Evolutionary conservation across 2,113 vertebrate species (phyloP).

Genomic region (Halcyon malimbica): DNA sequence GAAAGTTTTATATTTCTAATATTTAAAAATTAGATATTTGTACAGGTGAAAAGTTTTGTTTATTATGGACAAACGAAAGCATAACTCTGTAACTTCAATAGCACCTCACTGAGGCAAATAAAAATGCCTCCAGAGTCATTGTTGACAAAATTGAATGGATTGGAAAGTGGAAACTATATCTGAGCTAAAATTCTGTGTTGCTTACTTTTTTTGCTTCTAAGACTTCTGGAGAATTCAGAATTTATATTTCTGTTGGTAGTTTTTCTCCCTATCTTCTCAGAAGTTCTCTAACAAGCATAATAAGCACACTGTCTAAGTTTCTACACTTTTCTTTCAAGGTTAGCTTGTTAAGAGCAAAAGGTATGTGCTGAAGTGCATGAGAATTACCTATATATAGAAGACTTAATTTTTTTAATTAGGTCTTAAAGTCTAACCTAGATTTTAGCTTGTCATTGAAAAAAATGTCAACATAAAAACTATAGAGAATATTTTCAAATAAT

Average conservation of each 20-base stretch:
- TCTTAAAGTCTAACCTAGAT: background rate
- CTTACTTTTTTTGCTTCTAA: background rate
- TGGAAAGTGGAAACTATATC: background rate
- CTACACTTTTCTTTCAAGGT: background rate
- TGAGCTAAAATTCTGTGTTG: background rate
- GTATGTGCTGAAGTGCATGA: background rate
- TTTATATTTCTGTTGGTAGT: background rate
- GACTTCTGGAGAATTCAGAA: background rate
- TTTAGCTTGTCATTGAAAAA: background rate
- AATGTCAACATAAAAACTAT: rapidly evolving
- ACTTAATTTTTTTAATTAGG: background rate
- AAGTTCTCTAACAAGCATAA: background rate
- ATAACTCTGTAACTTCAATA: background rate
- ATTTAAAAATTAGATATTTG: background rate
- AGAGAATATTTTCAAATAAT: background rate
- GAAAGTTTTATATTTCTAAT: background rate
- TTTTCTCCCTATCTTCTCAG: background rate
- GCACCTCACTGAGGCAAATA: background rate
- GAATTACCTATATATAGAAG: background rate
- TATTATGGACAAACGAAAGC: background rate
- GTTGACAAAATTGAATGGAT: background rate
- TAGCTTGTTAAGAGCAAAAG: background rate
- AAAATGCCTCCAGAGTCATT: background rate
- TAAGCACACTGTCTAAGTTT: background rate
- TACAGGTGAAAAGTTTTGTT: background rate